These are phyloP conservation scores for Ormyrus thymus DNA, from an alignment of 2,888 invertebrate genomes.

Conservation along the genomic window DNA sequence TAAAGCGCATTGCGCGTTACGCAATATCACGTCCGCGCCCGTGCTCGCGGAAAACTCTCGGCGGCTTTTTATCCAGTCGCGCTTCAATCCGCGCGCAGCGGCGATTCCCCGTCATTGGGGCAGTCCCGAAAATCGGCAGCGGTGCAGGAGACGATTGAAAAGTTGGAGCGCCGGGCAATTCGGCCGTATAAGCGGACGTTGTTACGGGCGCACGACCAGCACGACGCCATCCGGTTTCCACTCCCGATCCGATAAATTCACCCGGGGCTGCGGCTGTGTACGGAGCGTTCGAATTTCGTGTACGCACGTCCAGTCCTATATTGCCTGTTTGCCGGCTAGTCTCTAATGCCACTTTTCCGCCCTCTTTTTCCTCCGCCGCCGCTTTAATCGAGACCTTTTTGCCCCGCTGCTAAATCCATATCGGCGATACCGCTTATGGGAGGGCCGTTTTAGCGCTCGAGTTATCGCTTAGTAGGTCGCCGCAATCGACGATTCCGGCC, in stretches of 20 bases:
- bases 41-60: too few relatives aligned
- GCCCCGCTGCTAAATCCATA: too few relatives aligned
- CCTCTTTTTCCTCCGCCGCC: background rate
- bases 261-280: background rate
- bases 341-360: background rate
- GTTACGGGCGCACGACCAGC: background rate
- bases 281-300: background rate
- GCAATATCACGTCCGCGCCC: too few relatives aligned
- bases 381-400: too few relatives aligned
- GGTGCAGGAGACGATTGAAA: conserved; percentile 59
- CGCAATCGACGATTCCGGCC: too few relatives aligned
- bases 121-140: conserved; percentile 59
- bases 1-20: too few relatives aligned
- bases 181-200: conserved; percentile 12
- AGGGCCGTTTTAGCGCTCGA: too few relatives aligned
- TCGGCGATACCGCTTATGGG: too few relatives aligned
- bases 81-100: too few relatives aligned
- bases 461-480: too few relatives aligned
- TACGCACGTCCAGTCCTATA: conserved; percentile 13
- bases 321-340: conserved; percentile 8
- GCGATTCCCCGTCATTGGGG: conserved; percentile 43
- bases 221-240: conserved; percentile 13
- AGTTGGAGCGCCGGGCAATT: conserved; percentile 42
- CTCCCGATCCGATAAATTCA: conserved; percentile 33
- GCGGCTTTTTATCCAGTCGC: too few relatives aligned